Evolutionary conservation across 2,888 invertebrate genomes (phyloP), one percentile per base, ranked within the genome.

Genomic region (Xylocampa areola): DNA sequence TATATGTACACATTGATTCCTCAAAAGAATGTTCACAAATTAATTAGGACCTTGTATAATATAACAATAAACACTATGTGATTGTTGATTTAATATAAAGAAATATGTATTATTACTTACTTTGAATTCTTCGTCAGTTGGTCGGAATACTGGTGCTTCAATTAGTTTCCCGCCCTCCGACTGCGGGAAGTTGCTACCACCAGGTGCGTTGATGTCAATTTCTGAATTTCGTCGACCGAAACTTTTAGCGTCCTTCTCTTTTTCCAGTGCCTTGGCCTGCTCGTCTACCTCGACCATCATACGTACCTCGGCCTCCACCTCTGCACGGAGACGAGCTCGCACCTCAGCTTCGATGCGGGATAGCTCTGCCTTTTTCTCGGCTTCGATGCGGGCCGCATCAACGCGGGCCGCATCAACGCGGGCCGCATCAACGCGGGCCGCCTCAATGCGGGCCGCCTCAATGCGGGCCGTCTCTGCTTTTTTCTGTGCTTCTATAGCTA

Each of bases 121-220:
- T 62, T 80, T 85, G 81, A 98, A 98, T 80, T 98, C 98, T 73
- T 96, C 96, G 60, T 96, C 96, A 0, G 96, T 96, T 0, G 98
- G 98, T 79, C 96, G 94, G 85, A 97, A 98, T 0, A 96, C 95
- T 0, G 97, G 97, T 0, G 97, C 97, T 63, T 97, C 96, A 0
- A 96, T 95, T 67, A 96, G 88, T 2, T 32, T 23, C 0, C 37
- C 53, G 4, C 10, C 33, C 10, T 37, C 60, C 17, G 8, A 6
- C 23, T 13, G 10, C 29, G 2, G 39, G 13, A 1, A 40, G 1
- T 11, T 14, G 11, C 68, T 60, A 19, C 30, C 16, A 4, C 36
- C 8, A 8, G 61, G 36, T 8, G 14, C 23, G 6, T 30, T 11
- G 6, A 0, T 1, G 2, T 29, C 45, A 0, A 5, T 2, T 8